Conservation (phyloP, 2,888 invertebrate genomes). For the Perithous albicinctus region DNA sequence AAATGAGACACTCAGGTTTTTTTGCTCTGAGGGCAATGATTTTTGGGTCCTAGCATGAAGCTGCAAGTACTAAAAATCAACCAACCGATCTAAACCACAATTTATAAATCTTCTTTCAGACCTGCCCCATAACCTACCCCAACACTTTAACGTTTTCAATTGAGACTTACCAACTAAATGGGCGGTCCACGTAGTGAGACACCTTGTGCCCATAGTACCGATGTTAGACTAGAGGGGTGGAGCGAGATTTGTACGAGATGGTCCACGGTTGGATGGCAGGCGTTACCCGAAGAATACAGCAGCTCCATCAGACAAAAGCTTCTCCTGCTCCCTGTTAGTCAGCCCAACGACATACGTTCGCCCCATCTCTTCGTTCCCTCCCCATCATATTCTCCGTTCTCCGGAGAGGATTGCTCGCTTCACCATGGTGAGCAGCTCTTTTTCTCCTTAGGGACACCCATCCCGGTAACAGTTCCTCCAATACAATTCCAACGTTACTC, state of each 20-base stretch:
- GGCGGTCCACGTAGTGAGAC: constrained; percentile 51
- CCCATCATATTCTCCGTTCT: no score
- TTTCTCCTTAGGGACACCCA: constrained; percentile 52
- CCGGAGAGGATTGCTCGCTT: constrained; percentile 21
- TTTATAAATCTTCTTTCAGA: no score
- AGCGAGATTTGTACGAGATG: constrained; percentile 58
- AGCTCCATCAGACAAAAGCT: constrained; percentile 53
- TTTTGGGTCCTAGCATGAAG: no score
- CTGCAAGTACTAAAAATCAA: no score
- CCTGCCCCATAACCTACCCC: not conserved
- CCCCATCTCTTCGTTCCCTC: no score
- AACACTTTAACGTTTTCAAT: no score
- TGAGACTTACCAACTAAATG: constrained; percentile 24
- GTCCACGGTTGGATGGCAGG: constrained; percentile 66
- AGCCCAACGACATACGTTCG: constrained; percentile 1
- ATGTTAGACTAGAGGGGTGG: constrained; percentile 52
- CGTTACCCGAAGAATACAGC: constrained; percentile 48
- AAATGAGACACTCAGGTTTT: no score
- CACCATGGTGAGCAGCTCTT: constrained; percentile 35
- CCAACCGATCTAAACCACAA: no score
- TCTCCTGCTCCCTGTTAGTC: constrained; percentile 24
- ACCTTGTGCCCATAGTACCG: constrained; percentile 27
- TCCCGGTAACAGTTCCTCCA: constrained; percentile 16
- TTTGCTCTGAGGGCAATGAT: no score
- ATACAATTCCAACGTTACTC: constrained; percentile 27